Conservation (phyloP, 2,797 vertebrate genomes). For the Hemitrygon akajei region DNA sequence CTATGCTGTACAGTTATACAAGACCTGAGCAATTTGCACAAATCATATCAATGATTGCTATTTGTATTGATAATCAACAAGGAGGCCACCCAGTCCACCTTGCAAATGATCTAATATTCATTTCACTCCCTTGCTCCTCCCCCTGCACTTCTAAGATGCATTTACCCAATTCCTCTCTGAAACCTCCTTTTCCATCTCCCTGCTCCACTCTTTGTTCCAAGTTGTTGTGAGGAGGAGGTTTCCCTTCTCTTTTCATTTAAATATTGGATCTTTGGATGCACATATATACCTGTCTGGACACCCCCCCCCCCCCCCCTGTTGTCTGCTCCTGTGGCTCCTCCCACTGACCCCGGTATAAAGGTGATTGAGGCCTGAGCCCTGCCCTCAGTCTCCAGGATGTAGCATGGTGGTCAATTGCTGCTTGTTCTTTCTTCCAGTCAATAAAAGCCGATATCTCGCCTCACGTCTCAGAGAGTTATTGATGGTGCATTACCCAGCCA, state of each 20-base stretch:
- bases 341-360: too few species aligned
- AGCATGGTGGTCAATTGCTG: too few species aligned
- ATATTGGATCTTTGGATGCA: not conserved
- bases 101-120: not conserved
- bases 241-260: not conserved
- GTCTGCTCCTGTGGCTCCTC: too few species aligned
- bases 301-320: too few species aligned
- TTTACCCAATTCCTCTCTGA: not conserved
- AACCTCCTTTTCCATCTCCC: not conserved
- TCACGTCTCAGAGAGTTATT: too few species aligned
- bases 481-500: too few species aligned
- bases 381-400: too few species aligned
- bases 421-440: too few species aligned
- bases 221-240: not conserved
- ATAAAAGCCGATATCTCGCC: too few species aligned
- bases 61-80: not conserved
- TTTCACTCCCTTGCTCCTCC: not conserved
- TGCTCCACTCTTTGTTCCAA: not conserved
- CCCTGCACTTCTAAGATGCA: not conserved
- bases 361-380: too few species aligned
- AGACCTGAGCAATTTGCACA: not conserved
- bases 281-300: too few species aligned
- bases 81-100: not conserved
- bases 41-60: not conserved
- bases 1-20: too few species aligned